Percentiles rank a stretch among this genome's conserved stretches.
Conservation (phyloP, 92 coral and sea anemone genomes). For the Actinostola sp. region DNA sequence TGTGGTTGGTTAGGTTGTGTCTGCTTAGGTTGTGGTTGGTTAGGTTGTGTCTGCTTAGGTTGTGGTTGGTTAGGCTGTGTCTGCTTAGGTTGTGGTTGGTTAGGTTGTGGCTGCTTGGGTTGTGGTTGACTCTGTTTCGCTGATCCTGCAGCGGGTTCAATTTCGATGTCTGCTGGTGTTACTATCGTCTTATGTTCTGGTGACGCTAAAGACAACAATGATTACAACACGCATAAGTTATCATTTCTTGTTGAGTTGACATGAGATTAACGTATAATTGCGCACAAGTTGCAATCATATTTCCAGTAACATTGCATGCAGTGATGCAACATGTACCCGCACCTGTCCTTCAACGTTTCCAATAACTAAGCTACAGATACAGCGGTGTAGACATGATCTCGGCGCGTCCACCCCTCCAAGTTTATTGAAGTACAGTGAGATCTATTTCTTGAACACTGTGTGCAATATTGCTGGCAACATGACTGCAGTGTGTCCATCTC, state of each 20-base stretch:
- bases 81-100: not conserved
- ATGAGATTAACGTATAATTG: not conserved
- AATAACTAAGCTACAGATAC: too few species aligned
- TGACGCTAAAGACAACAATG: slow-evolving; percentile 30
- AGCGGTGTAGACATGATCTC: too few species aligned
- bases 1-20: slow-evolving; percentile 10
- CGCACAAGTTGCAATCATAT: too few species aligned
- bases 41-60: not conserved
- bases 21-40: slow-evolving; percentile 3
- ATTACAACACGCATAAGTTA: not conserved
- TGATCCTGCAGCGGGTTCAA: slow-evolving; percentile 57
- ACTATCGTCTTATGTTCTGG: slow-evolving; percentile 36
- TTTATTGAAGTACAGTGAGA: too few species aligned
- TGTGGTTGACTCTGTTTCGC: slow-evolving; percentile 36
- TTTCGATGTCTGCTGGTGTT: slow-evolving; percentile 57
- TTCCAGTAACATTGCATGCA: too few species aligned
- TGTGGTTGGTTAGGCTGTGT: not conserved
- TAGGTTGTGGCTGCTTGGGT: slow-evolving; percentile 33
- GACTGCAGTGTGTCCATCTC: too few species aligned
- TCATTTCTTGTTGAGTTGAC: not conserved
- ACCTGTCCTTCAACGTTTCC: too few species aligned
- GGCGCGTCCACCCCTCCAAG: too few species aligned
- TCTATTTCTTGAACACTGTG: too few species aligned
- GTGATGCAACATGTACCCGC: too few species aligned
- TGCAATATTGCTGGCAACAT: too few species aligned